Conservation (phyloP, 2,797 vertebrate species). For the Paguma larvata region DNA sequence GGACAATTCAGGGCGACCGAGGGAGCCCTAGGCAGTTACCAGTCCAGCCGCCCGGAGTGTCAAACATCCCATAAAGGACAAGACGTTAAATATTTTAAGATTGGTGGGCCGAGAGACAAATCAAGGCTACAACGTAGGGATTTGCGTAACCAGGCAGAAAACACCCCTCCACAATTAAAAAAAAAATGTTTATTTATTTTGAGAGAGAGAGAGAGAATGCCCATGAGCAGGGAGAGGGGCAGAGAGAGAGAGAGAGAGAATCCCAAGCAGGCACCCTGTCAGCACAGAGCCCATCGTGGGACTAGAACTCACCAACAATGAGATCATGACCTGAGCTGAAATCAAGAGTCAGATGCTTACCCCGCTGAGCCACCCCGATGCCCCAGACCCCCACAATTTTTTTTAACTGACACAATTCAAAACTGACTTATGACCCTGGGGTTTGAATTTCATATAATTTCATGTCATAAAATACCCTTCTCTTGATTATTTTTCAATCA, state of each 20-base stretch:
- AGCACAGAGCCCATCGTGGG: too few relatives aligned
- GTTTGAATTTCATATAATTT: slow-evolving; percentile 4
- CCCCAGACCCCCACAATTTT: not conserved
- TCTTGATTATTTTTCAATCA: not conserved
- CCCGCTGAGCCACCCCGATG: too few relatives aligned
- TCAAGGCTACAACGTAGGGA: not conserved
- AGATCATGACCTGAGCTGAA: too few relatives aligned
- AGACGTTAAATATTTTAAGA: not conserved
- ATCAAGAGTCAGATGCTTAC: too few relatives aligned
- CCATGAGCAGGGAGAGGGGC: too few relatives aligned
- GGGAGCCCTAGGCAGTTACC: not conserved
- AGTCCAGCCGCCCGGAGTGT: too few relatives aligned
- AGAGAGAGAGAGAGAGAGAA: too few relatives aligned
- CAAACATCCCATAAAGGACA: not conserved
- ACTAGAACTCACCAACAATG: too few relatives aligned
- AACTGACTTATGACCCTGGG: not conserved
- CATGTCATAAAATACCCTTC: not conserved
- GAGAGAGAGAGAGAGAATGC: too few relatives aligned
- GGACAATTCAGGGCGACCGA: not conserved
- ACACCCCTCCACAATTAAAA: not conserved
- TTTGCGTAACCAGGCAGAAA: not conserved
- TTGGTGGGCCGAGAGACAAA: not conserved
- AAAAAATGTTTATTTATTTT: too few relatives aligned
- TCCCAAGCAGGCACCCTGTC: too few relatives aligned
- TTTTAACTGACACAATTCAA: not conserved